Percentiles rank a stretch among this genome's conserved stretches.
phyloP scores from a whole-genome alignment of 2,888 invertebrate genomes.

The Silvanus unidentatus region DNA sequence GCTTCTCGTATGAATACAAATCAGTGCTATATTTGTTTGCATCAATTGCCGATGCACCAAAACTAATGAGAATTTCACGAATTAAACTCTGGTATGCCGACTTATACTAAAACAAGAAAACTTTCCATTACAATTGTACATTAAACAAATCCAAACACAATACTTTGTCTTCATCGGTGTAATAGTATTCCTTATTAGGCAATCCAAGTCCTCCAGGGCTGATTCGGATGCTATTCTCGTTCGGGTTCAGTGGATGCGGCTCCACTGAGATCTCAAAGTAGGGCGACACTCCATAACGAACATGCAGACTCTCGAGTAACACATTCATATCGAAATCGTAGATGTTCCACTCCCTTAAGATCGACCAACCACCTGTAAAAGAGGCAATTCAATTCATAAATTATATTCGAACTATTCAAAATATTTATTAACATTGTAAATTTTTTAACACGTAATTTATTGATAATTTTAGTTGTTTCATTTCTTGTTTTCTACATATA shows the following conservation, averaged over 20 bases:
- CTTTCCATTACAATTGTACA: neutral
- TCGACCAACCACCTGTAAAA: conserved; percentile 50
- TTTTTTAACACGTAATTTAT: no score
- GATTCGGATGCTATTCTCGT: conserved; percentile 49
- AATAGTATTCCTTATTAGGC: conserved; percentile 51
- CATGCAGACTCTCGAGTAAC: conserved; percentile 45
- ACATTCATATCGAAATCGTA: conserved; percentile 43
- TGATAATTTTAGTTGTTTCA: no score
- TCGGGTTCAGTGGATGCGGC: conserved; percentile 47
- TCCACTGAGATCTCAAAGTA: conserved; percentile 51
- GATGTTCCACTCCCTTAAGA: conserved; percentile 45
- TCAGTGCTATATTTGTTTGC: conserved; percentile 49
- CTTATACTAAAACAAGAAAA: conserved; percentile 41
- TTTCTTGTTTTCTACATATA: no score
- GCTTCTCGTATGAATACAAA: conserved; percentile 51
- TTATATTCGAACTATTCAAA: neutral
- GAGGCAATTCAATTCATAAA: no score
- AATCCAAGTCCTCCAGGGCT: conserved; percentile 52
- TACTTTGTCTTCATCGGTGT: conserved; percentile 40
- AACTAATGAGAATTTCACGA: conserved; percentile 47
- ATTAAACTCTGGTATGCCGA: conserved; percentile 49
- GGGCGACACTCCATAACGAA: conserved; percentile 48
- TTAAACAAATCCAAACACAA: neutral
- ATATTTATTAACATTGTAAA: no score
- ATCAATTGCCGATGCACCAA: conserved; percentile 46